These are phyloP conservation scores for Phyllostomus discolor DNA, from an alignment of 2,113 vertebrate genomes.

Conservation along the genomic window DNA sequence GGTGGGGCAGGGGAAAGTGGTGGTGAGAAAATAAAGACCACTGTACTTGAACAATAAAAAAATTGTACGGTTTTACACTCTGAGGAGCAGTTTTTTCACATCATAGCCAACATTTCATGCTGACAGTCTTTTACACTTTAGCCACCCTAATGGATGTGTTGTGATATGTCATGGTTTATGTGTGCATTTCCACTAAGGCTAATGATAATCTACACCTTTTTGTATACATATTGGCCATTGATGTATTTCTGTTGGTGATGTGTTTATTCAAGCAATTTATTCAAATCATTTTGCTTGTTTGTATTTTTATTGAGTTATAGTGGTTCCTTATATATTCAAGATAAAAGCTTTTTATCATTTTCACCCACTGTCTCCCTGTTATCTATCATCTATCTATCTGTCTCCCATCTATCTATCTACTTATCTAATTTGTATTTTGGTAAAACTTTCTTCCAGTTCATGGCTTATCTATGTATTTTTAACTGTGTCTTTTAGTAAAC, in stretches of 20 bases:
- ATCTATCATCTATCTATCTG: too few relatives aligned
- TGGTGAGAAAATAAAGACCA: too few relatives aligned
- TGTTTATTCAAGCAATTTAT: neutral
- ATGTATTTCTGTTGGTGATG: neutral
- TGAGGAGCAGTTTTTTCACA: neutral
- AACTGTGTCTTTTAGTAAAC: neutral
- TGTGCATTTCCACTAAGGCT: neutral
- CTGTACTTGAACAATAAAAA: neutral
- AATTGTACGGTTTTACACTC: neutral
- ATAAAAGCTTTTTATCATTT: neutral
- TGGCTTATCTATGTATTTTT: neutral
- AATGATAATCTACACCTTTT: neutral
- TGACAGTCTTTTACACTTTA: neutral
- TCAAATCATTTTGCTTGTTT: neutral
- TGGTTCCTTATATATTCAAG: too few relatives aligned
- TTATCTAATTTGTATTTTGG: neutral
- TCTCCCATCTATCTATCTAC: too few relatives aligned
- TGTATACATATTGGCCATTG: neutral
- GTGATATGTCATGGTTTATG: neutral
- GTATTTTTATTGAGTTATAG: neutral
- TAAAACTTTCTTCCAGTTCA: neutral
- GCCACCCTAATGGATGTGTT: neutral
- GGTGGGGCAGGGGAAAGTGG: too few relatives aligned
- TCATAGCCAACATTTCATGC: neutral
- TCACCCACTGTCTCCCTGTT: neutral